These are phyloP conservation scores for Pelvicachromis taeniatus DNA, from an alignment of 2,113 vertebrate species.

Conservation along the genomic window DNA sequence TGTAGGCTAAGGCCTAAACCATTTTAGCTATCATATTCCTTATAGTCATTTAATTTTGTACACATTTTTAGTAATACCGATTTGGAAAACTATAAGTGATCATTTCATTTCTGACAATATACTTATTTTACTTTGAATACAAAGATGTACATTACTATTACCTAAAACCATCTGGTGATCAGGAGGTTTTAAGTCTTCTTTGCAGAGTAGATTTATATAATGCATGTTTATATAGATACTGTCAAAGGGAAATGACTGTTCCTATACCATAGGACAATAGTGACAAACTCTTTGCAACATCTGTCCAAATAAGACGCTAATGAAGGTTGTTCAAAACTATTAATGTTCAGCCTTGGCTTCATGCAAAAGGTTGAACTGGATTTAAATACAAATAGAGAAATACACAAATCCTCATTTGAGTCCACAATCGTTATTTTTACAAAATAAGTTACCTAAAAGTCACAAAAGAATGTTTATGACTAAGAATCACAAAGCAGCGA, in stretches of 20 bases:
- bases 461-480: neutral
- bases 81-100: neutral
- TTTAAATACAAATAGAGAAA: neutral
- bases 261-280: neutral
- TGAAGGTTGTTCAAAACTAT: neutral
- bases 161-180: neutral
- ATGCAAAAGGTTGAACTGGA: neutral
- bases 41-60: neutral
- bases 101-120: neutral
- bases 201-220: neutral
- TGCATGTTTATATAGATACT: neutral
- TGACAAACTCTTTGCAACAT: neutral
- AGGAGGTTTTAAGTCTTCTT: neutral
- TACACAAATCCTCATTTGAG: neutral
- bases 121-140: neutral
- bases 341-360: neutral
- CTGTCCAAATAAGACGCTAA: neutral
- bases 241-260: neutral
- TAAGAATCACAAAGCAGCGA: neutral
- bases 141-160: neutral
- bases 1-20: fast-evolving
- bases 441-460: neutral
- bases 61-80: neutral
- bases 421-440: neutral
- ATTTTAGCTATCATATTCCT: neutral